phyloP scores from a whole-genome alignment of 2,113 vertebrate genomes.

The Brachirus orientalis region DNA sequence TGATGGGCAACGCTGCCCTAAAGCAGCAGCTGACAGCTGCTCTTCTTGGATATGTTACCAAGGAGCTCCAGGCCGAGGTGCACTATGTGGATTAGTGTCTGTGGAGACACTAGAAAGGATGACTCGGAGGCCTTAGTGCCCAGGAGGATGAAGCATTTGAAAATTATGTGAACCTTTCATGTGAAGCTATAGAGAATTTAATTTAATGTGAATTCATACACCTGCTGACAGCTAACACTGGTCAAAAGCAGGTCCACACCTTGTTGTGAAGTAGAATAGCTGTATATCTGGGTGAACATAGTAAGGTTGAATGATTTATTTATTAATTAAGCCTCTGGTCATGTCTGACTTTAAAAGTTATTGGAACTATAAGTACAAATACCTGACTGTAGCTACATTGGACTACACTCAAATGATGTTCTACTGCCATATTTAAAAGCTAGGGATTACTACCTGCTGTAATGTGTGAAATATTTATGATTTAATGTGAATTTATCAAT shows the following conservation, averaged over 20 bases:
- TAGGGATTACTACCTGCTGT: neutral
- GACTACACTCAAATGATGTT: neutral
- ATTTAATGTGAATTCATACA: slow-evolving; percentile 6
- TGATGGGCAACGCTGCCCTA: slow-evolving; percentile 84
- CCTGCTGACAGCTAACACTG: neutral
- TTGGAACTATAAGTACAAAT: neutral
- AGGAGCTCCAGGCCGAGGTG: slow-evolving; percentile 85
- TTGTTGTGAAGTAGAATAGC: neutral
- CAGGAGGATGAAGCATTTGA: neutral
- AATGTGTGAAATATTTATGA: slow-evolving; percentile 1
- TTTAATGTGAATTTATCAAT: neutral
- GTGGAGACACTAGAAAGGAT: neutral
- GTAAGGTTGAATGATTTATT: neutral
- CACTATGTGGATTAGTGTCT: slow-evolving; percentile 82
- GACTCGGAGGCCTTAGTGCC: neutral
- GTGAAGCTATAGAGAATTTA: slow-evolving; percentile 6
- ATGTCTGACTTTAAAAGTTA: slow-evolving; percentile 12
- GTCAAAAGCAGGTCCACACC: neutral
- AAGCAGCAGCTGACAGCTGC: slow-evolving; percentile 82
- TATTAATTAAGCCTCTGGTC: neutral
- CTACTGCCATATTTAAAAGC: neutral
- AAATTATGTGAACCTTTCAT: slow-evolving; percentile 7
- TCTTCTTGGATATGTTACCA: slow-evolving; percentile 83
- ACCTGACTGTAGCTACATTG: neutral
- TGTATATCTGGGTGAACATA: neutral